Evolutionary conservation across 2,113 vertebrate species (phyloP).

Genomic region (Eonycteris spelaea): DNA sequence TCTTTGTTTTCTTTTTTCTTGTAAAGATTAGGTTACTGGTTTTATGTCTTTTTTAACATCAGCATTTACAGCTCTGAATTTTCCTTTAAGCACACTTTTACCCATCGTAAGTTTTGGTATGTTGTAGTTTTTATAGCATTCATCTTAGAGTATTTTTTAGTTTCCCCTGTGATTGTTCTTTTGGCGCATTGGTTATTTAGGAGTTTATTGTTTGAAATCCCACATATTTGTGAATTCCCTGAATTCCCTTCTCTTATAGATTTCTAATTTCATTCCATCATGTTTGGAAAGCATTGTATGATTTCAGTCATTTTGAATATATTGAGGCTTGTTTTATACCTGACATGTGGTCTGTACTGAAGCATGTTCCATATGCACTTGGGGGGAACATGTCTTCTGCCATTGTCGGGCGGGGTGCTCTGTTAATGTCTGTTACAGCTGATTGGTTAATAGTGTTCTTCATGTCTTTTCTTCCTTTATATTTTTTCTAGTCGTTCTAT

Average conservation of each 20-base stretch:
- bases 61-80: not conserved
- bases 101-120: not conserved
- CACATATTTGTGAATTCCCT: not conserved
- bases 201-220: not conserved
- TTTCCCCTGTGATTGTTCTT: not conserved
- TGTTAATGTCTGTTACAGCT: not conserved
- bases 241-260: not conserved
- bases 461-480: not conserved
- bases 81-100: not conserved
- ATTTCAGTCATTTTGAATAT: not conserved
- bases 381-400: not conserved
- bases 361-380: not conserved
- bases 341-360: not conserved
- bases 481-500: not conserved
- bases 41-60: not conserved
- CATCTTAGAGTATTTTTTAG: not conserved
- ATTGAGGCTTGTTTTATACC: not conserved
- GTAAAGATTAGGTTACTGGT: not conserved
- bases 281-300: not conserved
- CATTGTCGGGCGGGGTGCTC: fast-evolving
- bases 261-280: not conserved
- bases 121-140: not conserved
- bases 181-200: not conserved
- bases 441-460: not conserved
- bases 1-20: not conserved